These are phyloP conservation scores for Glyphotaelius pellucidus DNA, from an alignment of 2,888 invertebrate genomes.

Conservation along the genomic window DNA sequence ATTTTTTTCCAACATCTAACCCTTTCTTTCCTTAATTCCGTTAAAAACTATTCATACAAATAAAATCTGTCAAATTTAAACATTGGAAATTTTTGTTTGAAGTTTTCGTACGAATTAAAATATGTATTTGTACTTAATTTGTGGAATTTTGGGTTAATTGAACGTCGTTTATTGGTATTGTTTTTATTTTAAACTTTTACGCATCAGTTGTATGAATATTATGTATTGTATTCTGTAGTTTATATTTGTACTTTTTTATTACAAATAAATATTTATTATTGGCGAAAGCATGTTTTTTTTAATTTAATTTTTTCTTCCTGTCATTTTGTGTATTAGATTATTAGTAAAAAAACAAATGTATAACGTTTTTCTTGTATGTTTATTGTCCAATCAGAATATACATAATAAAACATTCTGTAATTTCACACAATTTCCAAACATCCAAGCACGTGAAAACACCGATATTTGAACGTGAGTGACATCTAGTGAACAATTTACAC, in stretches of 20 bases:
- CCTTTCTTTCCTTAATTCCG: background rate
- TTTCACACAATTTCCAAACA: no score
- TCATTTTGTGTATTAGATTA: no score
- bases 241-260: slow-evolving; percentile 55
- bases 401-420: no score
- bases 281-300: slow-evolving; percentile 14
- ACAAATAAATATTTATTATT: slow-evolving; percentile 55
- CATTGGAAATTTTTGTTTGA: background rate
- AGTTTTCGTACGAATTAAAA: background rate
- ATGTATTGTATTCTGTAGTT: slow-evolving; percentile 35
- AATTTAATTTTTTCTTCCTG: background rate
- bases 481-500: no score
- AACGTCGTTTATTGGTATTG: background rate
- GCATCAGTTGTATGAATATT: background rate
- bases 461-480: no score
- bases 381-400: no score
- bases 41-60: background rate
- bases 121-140: background rate
- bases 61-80: background rate
- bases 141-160: background rate
- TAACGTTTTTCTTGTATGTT: no score
- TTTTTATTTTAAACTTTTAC: background rate
- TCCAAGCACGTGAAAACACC: no score
- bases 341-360: no score
- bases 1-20: background rate